Base-by-base conservation (phyloP, 1,140 invertebrate species). In the Calephelis virginiensis region DNA sequence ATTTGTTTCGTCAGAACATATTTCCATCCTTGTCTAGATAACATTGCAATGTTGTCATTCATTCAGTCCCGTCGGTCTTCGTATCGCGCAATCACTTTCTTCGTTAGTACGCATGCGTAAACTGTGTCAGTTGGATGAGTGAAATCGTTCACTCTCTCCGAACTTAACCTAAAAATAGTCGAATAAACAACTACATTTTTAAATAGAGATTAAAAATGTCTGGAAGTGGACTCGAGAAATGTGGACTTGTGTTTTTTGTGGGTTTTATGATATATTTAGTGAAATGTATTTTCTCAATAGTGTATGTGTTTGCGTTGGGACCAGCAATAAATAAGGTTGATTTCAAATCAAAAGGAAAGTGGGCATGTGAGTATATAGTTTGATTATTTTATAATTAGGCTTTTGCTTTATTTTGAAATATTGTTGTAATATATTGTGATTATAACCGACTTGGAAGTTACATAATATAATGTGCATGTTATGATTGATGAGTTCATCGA, bases 331-430 rank as follows among this genome's bases (percentile, higher is more conserved):
- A 81, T 66, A 80, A 78, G 73, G 82, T 90, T 72, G 80, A 89
- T 74, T 87, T 85, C 63, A 83, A 80, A 66, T 78, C 82, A 1
- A 78, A 82, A 68, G 86, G 87, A 69, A 85, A 84, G 76, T 90
- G 87, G 87, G 87, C 87, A 74, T 70, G 87, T 90, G 66, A 89
- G 87, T 90, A 70, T 61, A 14, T 14, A 17, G 13, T 50, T 50
- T 49, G 7, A 13, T 13, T 8, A 3, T 0, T 13, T 8, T 8
- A 4, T 28, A 28, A 28, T 28, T 28, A 28, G 28, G 5, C 28
- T 28, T 4, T 50, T 6, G 9, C 8, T 17, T 17, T 17, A 50
- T 48, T 13, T 48, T 49, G 12, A 13, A 13, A 50, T 0, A 50
- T 17, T 50, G 8, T 14, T 50, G 3, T 0, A 0, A 13, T 14